phyloP scores from a whole-genome alignment of 1,140 invertebrate genomes.

The Brachionus calyciflorus region DNA sequence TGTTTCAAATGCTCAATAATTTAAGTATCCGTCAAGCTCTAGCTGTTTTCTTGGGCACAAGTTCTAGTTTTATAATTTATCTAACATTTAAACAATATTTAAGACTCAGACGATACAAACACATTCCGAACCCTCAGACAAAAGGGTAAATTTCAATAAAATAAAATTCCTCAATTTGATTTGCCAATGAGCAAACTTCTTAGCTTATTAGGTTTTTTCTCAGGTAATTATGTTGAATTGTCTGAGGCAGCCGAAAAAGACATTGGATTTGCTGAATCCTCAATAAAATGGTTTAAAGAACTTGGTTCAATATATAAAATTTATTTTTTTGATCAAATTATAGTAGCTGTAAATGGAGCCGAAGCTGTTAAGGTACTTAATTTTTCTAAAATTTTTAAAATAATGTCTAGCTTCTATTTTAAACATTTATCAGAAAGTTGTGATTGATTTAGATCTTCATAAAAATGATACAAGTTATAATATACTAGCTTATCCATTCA shows the following conservation, averaged over 20 bases:
- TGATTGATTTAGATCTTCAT: constrained; percentile 17
- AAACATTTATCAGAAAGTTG: constrained; percentile 6
- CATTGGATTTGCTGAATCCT: background rate
- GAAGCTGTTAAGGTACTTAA: constrained; percentile 15
- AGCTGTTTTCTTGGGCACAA: background rate
- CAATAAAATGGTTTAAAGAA: constrained; percentile 1
- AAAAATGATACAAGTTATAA: constrained; percentile 30
- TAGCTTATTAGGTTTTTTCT: constrained; percentile 20
- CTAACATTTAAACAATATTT: background rate
- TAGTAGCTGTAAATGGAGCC: constrained; percentile 5
- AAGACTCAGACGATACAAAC: background rate
- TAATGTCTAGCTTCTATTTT: background rate
- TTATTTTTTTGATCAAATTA: constrained; percentile 6
- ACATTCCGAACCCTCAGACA: background rate
- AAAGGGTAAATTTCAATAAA: background rate
- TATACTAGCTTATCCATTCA: background rate
- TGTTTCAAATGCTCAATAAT: too few relatives aligned
- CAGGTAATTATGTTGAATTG: constrained; percentile 18
- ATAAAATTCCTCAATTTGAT: background rate
- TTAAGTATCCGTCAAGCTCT: too few relatives aligned
- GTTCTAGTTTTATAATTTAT: background rate
- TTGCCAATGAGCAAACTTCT: background rate
- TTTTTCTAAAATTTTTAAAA: background rate
- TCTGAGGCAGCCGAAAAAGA: background rate
- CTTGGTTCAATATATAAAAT: constrained; percentile 32